These are phyloP conservation scores for Pogonophryne albipinna DNA, from an alignment of 2,797 vertebrate species.

Conservation along the genomic window DNA sequence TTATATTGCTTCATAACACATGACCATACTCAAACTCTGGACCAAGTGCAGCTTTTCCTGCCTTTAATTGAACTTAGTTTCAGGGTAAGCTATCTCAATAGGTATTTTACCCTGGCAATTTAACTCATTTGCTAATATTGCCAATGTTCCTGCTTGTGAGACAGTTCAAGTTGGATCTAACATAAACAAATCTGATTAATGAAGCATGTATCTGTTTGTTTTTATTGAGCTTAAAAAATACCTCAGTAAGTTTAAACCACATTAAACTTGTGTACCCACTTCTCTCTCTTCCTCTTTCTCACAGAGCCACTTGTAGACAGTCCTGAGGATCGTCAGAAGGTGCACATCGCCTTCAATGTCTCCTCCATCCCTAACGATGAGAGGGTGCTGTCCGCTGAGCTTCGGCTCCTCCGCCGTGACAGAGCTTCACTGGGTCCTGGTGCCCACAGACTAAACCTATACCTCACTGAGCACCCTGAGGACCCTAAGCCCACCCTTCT, in stretches of 20 bases:
- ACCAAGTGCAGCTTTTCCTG: neutral
- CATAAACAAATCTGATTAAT: conserved; percentile 1
- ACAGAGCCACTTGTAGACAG: conserved; percentile 53
- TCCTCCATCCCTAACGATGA: conserved; percentile 87
- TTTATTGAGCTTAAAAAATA: neutral
- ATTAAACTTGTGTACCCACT: conserved; percentile 13
- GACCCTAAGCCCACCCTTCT: conserved; percentile 76
- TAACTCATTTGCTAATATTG: neutral
- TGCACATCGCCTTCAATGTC: conserved; percentile 86
- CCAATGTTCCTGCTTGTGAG: neutral
- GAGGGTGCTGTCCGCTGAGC: conserved; percentile 86
- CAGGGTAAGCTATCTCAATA: neutral
- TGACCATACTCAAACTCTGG: too few species aligned
- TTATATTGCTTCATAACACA: too few species aligned
- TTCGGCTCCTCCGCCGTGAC: conserved; percentile 79
- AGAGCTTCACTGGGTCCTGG: conserved; percentile 52
- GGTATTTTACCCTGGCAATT: too few species aligned
- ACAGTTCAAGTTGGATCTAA: conserved; percentile 7
- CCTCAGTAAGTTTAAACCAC: neutral
- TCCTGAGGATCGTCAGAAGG: conserved; percentile 53
- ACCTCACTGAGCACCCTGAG: conserved; percentile 71
- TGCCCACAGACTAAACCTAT: conserved; percentile 81
- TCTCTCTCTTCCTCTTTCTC: conserved; percentile 39
- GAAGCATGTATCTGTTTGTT: neutral
- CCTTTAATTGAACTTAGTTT: neutral